A percentile compares a stretch with the other conserved stretches of the same genome.
These are phyloP conservation scores for Dasypogon diadema DNA, from an alignment of 2,888 invertebrate species.

Conservation along the genomic window DNA sequence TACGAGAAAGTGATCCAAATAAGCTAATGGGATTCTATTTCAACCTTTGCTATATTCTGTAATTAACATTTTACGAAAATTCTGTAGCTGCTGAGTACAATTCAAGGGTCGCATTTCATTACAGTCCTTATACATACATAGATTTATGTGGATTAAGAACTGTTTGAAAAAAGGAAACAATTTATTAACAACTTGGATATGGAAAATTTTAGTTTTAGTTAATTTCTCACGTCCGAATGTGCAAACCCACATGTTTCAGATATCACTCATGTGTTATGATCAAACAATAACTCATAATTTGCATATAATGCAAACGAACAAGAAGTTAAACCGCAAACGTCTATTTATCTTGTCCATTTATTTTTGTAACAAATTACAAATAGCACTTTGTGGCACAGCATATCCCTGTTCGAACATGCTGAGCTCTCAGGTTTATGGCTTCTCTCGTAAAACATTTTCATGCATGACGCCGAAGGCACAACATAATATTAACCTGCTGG, in stretches of 20 bases:
- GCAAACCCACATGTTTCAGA: neutral
- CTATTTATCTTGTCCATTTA: conserved; percentile 49
- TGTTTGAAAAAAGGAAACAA: too few relatives aligned
- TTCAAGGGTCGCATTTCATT: too few relatives aligned
- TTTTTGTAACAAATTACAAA: conserved; percentile 51
- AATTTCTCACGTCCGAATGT: neutral
- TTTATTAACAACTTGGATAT: too few relatives aligned
- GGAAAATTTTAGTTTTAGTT: too few relatives aligned
- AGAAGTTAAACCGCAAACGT: conserved; percentile 8
- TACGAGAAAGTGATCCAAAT: too few relatives aligned
- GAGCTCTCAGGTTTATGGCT: conserved; percentile 26
- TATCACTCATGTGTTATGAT: conserved; percentile 25
- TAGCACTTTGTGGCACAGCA: conserved; percentile 48
- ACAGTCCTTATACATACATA: too few relatives aligned
- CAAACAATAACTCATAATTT: conserved; percentile 40
- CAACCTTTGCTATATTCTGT: too few relatives aligned
- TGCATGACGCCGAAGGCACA: conserved; percentile 31
- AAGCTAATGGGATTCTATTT: too few relatives aligned
- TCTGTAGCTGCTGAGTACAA: too few relatives aligned
- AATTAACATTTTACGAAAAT: too few relatives aligned
- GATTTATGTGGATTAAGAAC: too few relatives aligned
- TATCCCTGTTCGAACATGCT: conserved; percentile 47
- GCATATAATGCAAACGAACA: conserved; percentile 43
- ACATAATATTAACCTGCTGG: conserved; percentile 49
- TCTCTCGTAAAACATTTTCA: conserved; percentile 50